Base-by-base conservation (phyloP, 2,113 vertebrate genomes). In the Phalacrocorax brasilianus region DNA sequence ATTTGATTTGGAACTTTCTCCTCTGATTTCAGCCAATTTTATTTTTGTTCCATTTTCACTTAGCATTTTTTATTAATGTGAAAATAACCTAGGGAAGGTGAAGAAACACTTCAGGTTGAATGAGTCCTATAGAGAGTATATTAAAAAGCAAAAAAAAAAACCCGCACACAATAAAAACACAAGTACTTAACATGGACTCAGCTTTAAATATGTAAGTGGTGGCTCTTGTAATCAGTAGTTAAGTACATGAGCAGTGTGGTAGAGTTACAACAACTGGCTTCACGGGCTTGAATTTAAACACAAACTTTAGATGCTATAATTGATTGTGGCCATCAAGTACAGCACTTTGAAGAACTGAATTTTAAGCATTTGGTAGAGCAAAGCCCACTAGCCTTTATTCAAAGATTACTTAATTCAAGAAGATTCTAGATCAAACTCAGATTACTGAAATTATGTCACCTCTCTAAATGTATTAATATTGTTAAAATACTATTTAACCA, bases 351-450 rank as follows among this genome's bases (percentile, higher is more conserved):
- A 95, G 79, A 94, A 61, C 16, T 76, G 45, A 85, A 72, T 58
- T 45, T 68, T n/a, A 66, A 76, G 40, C 63, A 65, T 83, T 83
- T 92, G 76, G 67, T 72, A 88, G 58, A 27, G 11, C 72, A 89
- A 92, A 86, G 55, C 40, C 45, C 84, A 45, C 40, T 56, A 91
- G 38, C 49, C 30, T 72, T 78, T 82, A 56, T 73, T 80, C 44
- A 89, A 94, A 84, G 55, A 33, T 1, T 1, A 40, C 33, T 56
- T 72, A 80, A 91, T 70, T 93, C 75, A 74, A 90, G 33, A 24
- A 83, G 63, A 63, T 45, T 86, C 68, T 62, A 52, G 59, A 92
- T 92, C 68, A 80, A 84, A 84, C 40, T 85, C 53, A 68, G 72
- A 80, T 76, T 68, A 65, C 15, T 80, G 49, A 88, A 86, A 76